Evolutionary conservation across 2,888 invertebrate species (phyloP).

Genomic region (Pseudococcus viburni): DNA sequence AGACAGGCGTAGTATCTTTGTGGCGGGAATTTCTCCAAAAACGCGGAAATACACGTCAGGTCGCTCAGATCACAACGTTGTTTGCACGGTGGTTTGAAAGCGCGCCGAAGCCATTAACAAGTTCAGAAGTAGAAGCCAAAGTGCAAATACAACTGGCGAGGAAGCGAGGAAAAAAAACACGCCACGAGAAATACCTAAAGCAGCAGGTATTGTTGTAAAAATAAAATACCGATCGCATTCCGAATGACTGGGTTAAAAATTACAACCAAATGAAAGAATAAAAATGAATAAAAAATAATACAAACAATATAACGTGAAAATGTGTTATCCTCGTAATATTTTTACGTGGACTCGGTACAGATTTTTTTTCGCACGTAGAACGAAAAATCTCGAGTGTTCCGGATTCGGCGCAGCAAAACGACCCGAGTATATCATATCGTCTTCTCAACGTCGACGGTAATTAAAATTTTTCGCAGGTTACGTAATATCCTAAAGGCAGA

Average conservation of each 20-base stretch:
- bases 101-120: slow-evolving; percentile 13
- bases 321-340: slow-evolving; percentile 4
- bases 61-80: not conserved
- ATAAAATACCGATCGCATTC: slow-evolving; percentile 40
- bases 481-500: not conserved
- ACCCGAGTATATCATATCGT: slow-evolving; percentile 9
- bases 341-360: not conserved
- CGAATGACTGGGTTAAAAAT: slow-evolving; percentile 33
- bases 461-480: not conserved
- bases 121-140: not conserved
- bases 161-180: not conserved
- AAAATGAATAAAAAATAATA: slow-evolving; percentile 23
- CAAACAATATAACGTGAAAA: not conserved
- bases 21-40: not conserved
- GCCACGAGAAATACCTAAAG: not conserved
- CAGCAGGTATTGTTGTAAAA: not conserved
- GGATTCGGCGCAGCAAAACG: not conserved
- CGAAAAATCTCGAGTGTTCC: not conserved
- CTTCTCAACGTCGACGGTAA: not conserved
- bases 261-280: not conserved
- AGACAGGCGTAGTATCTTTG: not conserved
- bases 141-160: not conserved
- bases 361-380: not conserved
- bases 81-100: not conserved
- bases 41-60: not conserved